Evolutionary conservation across 2,888 invertebrate genomes (phyloP), one percentile per base, ranked within the genome.

Genomic region (Hypsopygia costalis): DNA sequence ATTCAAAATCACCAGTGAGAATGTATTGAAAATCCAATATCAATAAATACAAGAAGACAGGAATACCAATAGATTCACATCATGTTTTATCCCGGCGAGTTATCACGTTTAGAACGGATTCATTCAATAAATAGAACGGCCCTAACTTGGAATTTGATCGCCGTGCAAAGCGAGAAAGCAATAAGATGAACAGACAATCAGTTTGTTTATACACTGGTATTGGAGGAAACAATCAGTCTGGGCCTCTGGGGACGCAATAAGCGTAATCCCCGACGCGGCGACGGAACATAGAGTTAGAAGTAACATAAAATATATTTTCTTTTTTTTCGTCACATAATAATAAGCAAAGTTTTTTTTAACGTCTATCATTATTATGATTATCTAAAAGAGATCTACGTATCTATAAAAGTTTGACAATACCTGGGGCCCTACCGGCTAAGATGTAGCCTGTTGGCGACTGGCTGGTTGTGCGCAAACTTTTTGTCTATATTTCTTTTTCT

Each of bases 161-260:
- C 43, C 8, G 27, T 16, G 11, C 3, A 39, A 33, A 33, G 12
- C 39, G 33, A 9, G 20, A 34, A 38, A 39, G 39, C 39, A 39
- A 39, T 39, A 39, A 39, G 39, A 61, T 52, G 66, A 64, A 51
- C 67, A 69, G 69, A 81, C 79, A 77, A 81, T 79, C 79, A 70
- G 73, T 74, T 75, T 86, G 78, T 83, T 81, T 83, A 76, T 78
- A 69, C 69, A 75, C 67, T 63, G 49, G 66, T 67, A 71, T 74
- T 63, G 73, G 65, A 66, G 69, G 71, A 70, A 73, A 76, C 77
- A 81, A 81, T 81, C 75, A 69, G 68, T 67, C 62, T 69, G 51
- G 62, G 57, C 58, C 62, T 75, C 73, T 67, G 50, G 76, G 81
- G 79, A 70, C 70, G 74, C 82, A 82, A 83, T 86, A 83, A 82